Percentiles rank a stretch among this genome's conserved stretches.
phyloP scores from a whole-genome alignment of 2,888 invertebrate species.

The Pseudococcus longispinus region DNA sequence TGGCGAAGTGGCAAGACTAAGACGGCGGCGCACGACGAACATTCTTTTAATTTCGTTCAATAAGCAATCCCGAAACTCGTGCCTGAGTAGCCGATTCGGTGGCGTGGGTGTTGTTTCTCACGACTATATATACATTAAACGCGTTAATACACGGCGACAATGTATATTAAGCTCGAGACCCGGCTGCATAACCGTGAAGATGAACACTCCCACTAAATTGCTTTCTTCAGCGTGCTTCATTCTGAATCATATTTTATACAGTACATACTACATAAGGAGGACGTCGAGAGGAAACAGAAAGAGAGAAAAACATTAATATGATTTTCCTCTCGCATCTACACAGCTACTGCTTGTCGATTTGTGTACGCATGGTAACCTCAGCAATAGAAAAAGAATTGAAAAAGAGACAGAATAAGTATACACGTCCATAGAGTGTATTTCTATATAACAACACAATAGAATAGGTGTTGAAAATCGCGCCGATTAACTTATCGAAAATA shows the following conservation, averaged over 20 bases:
- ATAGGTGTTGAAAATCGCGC: constrained; percentile 25
- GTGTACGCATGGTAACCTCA: neutral
- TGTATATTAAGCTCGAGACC: constrained; percentile 20
- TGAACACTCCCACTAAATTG: constrained; percentile 13
- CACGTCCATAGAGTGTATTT: neutral
- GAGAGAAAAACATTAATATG: neutral
- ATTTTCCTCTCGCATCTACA: neutral
- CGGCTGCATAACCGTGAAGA: constrained; percentile 30
- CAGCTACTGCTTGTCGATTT: neutral
- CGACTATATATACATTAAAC: constrained; percentile 20
- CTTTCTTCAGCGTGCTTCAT: neutral
- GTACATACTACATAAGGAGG: neutral
- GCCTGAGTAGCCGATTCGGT: constrained; percentile 44
- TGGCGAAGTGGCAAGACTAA: neutral
- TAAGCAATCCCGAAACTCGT: constrained; percentile 12
- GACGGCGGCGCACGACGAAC: neutral
- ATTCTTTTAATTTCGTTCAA: neutral
- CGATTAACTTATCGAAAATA: constrained; percentile 44
- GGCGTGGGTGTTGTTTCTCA: constrained; percentile 52
- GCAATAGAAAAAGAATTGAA: neutral
- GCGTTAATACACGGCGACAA: constrained; percentile 41
- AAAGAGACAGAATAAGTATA: neutral
- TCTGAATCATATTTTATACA: neutral
- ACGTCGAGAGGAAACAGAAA: neutral
- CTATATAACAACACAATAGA: neutral